phyloP scores from a whole-genome alignment of 2,797 vertebrate species.

The Myiotriccus ornatus region DNA sequence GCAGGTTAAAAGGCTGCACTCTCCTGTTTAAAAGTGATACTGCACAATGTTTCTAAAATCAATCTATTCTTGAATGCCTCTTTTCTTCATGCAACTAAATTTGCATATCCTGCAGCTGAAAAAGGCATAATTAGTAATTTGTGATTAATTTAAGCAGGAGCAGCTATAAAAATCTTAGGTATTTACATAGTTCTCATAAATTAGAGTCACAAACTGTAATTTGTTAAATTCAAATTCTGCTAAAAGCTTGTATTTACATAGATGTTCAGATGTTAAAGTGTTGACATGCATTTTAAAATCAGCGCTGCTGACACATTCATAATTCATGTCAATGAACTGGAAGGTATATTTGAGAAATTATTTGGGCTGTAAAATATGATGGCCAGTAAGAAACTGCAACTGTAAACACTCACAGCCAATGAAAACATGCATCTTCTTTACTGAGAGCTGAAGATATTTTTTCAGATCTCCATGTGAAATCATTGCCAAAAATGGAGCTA shows the following conservation, averaged over 20 bases:
- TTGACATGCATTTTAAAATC: constrained; percentile 63
- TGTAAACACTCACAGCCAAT: background rate
- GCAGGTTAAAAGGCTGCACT: constrained; percentile 24
- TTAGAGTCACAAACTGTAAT: constrained; percentile 74
- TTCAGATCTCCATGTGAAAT: background rate
- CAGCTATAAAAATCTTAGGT: constrained; percentile 68
- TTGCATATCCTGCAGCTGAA: constrained; percentile 67
- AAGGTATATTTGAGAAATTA: constrained; percentile 35
- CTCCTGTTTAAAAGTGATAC: constrained; percentile 2
- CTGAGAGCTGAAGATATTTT: background rate
- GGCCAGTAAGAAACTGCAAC: background rate
- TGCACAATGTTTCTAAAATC: constrained; percentile 22
- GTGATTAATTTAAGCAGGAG: constrained; percentile 70
- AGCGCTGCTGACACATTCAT: constrained; percentile 48
- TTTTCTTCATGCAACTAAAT: constrained; percentile 51
- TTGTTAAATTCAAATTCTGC: constrained; percentile 73
- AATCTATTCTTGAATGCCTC: constrained; percentile 23
- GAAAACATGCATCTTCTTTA: background rate
- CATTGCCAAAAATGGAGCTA: background rate
- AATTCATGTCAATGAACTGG: constrained; percentile 46
- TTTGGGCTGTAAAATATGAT: constrained; percentile 6
- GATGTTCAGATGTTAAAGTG: constrained; percentile 67
- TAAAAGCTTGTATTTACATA: constrained; percentile 74
- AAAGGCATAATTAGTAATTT: constrained; percentile 75
- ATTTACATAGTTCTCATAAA: constrained; percentile 77